Conservation (phyloP, 2,797 vertebrate genomes). For the Acestrorhynchus altus region DNA sequence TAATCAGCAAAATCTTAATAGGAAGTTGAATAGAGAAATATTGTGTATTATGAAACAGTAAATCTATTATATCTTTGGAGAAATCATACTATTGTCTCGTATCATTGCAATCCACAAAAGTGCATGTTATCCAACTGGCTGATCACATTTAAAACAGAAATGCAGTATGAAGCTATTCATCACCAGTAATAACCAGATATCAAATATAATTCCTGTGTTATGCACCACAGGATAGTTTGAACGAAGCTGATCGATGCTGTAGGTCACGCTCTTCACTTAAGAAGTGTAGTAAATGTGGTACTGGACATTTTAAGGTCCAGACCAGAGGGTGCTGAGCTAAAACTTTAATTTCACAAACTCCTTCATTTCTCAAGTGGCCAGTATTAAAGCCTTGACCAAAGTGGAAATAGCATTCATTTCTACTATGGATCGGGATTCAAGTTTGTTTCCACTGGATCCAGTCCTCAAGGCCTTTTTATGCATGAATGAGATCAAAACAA, state of each 20-base stretch:
- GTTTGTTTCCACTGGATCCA: slow-evolving; percentile 24
- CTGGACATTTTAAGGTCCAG: slow-evolving; percentile 10
- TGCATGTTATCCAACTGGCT: neutral
- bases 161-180: neutral
- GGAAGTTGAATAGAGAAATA: no score
- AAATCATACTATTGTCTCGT: no score
- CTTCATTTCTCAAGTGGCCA: slow-evolving; percentile 16
- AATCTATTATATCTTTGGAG: no score
- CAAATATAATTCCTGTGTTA: neutral
- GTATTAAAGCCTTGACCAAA: slow-evolving; percentile 25
- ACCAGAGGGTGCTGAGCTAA: slow-evolving; percentile 24
- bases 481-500: slow-evolving; percentile 51
- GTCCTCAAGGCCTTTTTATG: slow-evolving; percentile 36
- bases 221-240: neutral
- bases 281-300: neutral
- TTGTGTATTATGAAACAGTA: no score
- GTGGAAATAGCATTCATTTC: slow-evolving; percentile 11
- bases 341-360: slow-evolving; percentile 18
- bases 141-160: neutral
- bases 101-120: no score
- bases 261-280: slow-evolving; percentile 5
- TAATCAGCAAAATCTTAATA: no score
- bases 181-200: neutral
- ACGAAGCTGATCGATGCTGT: neutral
- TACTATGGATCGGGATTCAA: slow-evolving; percentile 6